Base-by-base conservation (phyloP, 2,888 invertebrate species). In the Marronus borbonicus region DNA sequence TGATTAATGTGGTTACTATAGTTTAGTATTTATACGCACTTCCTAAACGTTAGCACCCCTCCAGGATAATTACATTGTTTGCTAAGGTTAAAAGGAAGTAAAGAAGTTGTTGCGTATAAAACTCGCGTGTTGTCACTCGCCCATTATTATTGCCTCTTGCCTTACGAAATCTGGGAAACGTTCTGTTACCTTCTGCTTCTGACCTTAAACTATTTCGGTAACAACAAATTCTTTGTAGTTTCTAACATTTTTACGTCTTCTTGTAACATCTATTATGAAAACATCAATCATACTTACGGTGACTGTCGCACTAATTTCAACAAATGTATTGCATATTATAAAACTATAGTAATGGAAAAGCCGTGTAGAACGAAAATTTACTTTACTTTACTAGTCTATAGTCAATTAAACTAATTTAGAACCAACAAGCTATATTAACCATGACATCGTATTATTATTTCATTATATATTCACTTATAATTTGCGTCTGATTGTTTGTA, bases 1-100 rank as follows among this genome's bases (percentile, higher is more conserved):
- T 74, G 49, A 60, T 44, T 20, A 31, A 74, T 24, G 55, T 24
- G 39, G 60, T 12, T 39, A 44, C 60, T 20, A 39, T 28, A 60
- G 20, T 76, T 66, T 68, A 50, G 55, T 79, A 81, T 81, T 80
- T 82, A 80, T 80, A 81, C 77, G 36, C 14, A 14, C 24, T 72
- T 55, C 77, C 76, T 76, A 78, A 78, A 80, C 78, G 81, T 76
- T 82, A 79, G 76, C 80, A 81, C 83, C 83, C 83, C 83, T 81
- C 82, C 82, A 81, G 81, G 76, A 72, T 76, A 78, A 81, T 84
- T 84, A 80, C 83, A 77, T 78, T 64, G 77, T 65, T 75, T 64
- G 76, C 64, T 83, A 83, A 83, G 83, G 83, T 83, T 82, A 83
- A 81, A 80, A 82, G 83, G 83, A 84, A 83, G 81, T 81, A 79